Conservation (phyloP, 2,888 invertebrate species). For the Ganaspis brasiliensis region DNA sequence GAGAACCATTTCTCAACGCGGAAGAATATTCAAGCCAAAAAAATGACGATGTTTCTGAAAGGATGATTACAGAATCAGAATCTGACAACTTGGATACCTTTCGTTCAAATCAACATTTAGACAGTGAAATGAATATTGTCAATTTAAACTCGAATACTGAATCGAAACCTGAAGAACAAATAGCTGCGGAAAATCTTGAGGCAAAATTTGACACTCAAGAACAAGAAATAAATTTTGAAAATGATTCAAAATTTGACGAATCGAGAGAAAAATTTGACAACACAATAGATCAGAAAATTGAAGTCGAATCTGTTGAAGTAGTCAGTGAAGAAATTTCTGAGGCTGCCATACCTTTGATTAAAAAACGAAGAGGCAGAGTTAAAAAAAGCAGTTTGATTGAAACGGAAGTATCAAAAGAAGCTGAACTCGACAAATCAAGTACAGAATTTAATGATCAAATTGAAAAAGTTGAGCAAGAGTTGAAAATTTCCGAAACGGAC, state of each 20-base stretch:
- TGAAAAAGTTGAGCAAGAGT: conserved; percentile 58
- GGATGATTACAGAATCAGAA: neutral
- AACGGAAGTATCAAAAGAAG: no score
- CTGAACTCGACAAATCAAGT: conserved; percentile 51
- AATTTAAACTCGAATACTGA: neutral
- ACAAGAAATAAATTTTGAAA: conserved; percentile 18
- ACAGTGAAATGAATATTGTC: neutral
- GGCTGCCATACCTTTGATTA: conserved; percentile 49
- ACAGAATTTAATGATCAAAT: no score
- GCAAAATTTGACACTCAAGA: neutral
- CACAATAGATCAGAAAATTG: neutral
- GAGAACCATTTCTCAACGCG: no score
- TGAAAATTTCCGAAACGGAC: conserved; percentile 72
- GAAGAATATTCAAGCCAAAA: neutral
- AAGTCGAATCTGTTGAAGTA: conserved; percentile 27
- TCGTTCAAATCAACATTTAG: neutral
- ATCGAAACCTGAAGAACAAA: neutral
- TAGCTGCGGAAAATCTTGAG: neutral
- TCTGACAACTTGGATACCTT: neutral
- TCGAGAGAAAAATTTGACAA: conserved; percentile 46
- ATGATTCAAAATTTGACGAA: conserved; percentile 25
- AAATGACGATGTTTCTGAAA: neutral
- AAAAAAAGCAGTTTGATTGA: conserved; percentile 60
- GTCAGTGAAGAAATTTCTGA: neutral
- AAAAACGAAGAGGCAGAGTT: conserved; percentile 70